phyloP scores from a whole-genome alignment of 2,113 vertebrate genomes.

The Todiramphus saurophagus region DNA sequence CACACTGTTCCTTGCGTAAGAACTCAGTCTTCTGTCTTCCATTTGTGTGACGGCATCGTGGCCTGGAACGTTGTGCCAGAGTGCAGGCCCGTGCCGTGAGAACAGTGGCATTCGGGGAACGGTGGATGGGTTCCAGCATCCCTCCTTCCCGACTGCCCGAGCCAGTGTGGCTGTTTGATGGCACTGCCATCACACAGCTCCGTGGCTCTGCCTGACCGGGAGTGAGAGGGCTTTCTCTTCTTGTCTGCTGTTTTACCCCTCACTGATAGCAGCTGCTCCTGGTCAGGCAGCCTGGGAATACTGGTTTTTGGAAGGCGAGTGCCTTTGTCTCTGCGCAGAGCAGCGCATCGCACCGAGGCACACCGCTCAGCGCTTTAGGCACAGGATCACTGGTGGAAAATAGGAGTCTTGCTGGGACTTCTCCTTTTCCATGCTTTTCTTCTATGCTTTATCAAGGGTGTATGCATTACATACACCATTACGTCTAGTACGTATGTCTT shows the following conservation, averaged over 20 bases:
- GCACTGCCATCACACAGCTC: background rate
- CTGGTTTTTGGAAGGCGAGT: background rate
- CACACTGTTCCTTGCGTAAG: background rate
- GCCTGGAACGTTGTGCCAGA: accelerated
- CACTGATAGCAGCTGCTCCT: background rate
- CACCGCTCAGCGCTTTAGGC: background rate
- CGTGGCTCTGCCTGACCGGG: background rate
- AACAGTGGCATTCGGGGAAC: background rate
- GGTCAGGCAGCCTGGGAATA: background rate
- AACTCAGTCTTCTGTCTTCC: background rate
- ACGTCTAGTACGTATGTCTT: background rate
- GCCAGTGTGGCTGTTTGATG: background rate
- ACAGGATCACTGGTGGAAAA: background rate
- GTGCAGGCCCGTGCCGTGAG: background rate
- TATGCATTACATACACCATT: background rate
- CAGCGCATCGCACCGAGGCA: accelerated
- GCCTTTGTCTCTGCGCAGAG: background rate
- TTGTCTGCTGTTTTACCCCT: background rate
- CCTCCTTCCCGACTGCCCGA: background rate
- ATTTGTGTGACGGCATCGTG: background rate
- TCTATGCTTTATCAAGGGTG: background rate
- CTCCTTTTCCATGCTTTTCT: background rate
- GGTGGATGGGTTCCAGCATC: background rate
- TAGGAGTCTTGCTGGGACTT: background rate
- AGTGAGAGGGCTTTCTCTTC: background rate